Base-by-base conservation (phyloP, 2,888 invertebrate species). In the Hyposoter didymator region DNA sequence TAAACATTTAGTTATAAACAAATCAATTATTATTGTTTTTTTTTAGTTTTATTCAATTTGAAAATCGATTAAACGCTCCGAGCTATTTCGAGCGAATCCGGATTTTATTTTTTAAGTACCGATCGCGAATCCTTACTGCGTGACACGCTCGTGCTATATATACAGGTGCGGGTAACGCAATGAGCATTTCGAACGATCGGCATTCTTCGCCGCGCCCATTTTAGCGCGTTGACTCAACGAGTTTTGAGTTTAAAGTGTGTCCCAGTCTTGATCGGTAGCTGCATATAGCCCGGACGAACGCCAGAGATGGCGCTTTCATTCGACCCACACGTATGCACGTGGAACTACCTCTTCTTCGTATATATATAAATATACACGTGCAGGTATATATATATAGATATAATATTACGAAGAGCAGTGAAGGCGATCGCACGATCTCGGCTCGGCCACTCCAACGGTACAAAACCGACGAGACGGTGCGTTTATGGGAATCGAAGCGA, bases 171-270 rank as follows among this genome's bases (percentile, higher is more conserved):
- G 70, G 78, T 74, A 87, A 76, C 73, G 49, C 52, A 55, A 80
- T 70, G 82, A 83, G 88, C 88, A 88, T 89, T 91, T 87, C 86
- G 87, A 90, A 89, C 90, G 92, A 92, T 91, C 92, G 91, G 91
- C 93, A 93, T 93, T 93, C 93, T 92, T 83, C 88, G 92, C 92
- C 92, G 93, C 93, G 90, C 93, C 92, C 92, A 92, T 92, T 92
- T 90, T 89, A 90, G 89, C 90, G 88, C 91, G 90, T 92, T 90
- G 91, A 89, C 90, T 91, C 90, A 88, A 90, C 90, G 85, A 90
- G 91, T 90, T 90, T 92, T 88, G 90, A 89, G 89, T 91, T 91
- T 90, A 90, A 88, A 88, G 79, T 84, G 69, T 81, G 89, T 87
- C 88, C 85, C 84, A 85, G 87, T 84, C 82, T 78, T 87, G 84